Conservation (phyloP, 2,113 vertebrate genomes). For the Sula dactylatra region DNA sequence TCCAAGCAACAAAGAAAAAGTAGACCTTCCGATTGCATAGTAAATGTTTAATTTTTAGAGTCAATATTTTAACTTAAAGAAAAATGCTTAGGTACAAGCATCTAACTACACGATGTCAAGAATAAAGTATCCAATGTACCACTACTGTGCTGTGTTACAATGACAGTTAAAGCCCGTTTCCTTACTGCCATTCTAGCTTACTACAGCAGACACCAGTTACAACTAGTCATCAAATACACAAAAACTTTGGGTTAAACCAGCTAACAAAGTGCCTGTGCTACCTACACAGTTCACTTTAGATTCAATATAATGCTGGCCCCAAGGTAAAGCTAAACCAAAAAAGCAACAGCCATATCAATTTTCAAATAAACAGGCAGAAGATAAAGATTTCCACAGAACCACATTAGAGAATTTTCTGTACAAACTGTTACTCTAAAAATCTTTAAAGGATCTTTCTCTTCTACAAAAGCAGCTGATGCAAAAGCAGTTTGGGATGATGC, state of each 20-base stretch:
- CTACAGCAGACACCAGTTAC: not conserved
- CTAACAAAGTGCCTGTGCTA: not conserved
- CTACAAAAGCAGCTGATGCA: not conserved
- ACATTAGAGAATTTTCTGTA: not conserved
- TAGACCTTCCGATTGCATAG: not conserved
- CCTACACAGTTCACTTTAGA: not conserved
- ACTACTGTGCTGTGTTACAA: not conserved
- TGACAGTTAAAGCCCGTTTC: not conserved
- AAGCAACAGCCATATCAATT: not conserved
- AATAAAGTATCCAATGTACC: not conserved
- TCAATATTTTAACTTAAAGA: not conserved
- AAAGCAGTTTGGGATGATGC: not conserved
- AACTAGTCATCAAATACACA: not conserved
- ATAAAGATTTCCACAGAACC: not conserved
- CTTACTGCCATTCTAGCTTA: not conserved
- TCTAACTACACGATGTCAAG: not conserved
- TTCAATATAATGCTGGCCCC: not conserved
- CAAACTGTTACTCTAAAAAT: not conserved
- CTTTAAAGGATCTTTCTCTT: not conserved
- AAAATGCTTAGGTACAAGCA: not conserved
- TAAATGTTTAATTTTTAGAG: not conserved
- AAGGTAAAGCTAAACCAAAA: not conserved
- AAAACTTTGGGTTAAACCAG: not conserved
- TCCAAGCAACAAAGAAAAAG: not conserved
- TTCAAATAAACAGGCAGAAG: not conserved